Percentiles rank a stretch among this genome's conserved stretches.
phyloP scores from a whole-genome alignment of 2,113 vertebrate species.

The Noturus placidus region DNA sequence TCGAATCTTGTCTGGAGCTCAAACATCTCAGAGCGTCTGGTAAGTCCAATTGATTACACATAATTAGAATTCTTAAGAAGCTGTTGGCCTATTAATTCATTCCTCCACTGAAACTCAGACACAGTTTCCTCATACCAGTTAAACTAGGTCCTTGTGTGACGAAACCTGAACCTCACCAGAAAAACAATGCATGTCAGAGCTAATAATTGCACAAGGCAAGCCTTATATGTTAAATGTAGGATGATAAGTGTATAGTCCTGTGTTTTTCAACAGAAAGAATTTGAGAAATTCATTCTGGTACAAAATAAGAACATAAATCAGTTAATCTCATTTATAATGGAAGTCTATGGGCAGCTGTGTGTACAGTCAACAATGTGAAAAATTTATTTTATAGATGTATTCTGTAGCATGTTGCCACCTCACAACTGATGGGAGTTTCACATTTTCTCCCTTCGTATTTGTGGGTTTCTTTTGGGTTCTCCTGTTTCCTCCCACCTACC shows the following conservation, averaged over 20 bases:
- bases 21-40: conserved; percentile 6
- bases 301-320: neutral
- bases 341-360: neutral
- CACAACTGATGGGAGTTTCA: neutral
- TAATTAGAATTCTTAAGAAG: conserved; percentile 27
- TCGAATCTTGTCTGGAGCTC: conserved; percentile 4
- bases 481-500: neutral
- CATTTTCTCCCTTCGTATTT: neutral
- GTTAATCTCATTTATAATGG: neutral
- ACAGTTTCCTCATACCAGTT: neutral
- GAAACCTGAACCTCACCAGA: conserved; percentile 7
- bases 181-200: conserved; percentile 1
- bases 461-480: neutral
- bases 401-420: neutral
- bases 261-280: neutral
- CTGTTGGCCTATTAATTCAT: conserved; percentile 4
- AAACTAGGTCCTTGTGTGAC: neutral
- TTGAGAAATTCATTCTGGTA: neutral
- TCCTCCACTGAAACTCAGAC: neutral
- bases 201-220: neutral
- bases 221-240: neutral
- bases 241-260: neutral
- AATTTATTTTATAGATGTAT: neutral
- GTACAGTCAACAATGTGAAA: no score
- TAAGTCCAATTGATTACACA: conserved; percentile 35